phyloP scores from a whole-genome alignment of 2,113 vertebrate genomes.

The Leuciscus idus region DNA sequence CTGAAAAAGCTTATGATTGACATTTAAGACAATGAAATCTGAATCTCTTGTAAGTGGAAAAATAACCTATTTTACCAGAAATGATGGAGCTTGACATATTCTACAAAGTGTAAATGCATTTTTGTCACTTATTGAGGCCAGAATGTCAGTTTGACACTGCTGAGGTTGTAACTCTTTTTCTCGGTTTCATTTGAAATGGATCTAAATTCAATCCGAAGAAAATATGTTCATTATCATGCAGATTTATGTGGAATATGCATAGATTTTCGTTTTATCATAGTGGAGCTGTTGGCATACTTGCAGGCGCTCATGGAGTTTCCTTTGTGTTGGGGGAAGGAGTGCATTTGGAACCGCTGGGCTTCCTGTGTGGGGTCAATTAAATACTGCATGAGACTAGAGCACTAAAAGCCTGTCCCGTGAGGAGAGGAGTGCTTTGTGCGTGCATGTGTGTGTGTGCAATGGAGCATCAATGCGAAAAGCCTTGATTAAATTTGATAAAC shows the following conservation, averaged over 20 bases:
- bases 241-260: slow-evolving; percentile 6
- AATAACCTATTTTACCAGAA: not conserved
- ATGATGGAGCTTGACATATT: not conserved
- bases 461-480: slow-evolving; percentile 68
- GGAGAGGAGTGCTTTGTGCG: slow-evolving; percentile 74
- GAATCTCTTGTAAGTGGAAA: not conserved
- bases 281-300: slow-evolving; percentile 29
- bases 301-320: slow-evolving; percentile 38
- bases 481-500: slow-evolving; percentile 80
- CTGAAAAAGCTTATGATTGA: not conserved
- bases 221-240: not conserved
- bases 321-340: slow-evolving; percentile 65
- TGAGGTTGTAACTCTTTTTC: not conserved
- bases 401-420: slow-evolving; percentile 81
- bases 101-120: not conserved
- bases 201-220: not conserved
- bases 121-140: not conserved
- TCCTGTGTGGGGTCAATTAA: slow-evolving; percentile 83
- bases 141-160: not conserved
- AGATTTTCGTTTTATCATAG: slow-evolving; percentile 17
- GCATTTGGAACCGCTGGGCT: slow-evolving; percentile 78
- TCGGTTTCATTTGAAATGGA: not conserved
- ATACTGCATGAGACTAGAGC: slow-evolving; percentile 84
- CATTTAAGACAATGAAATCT: slow-evolving; percentile 33
- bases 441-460: slow-evolving; percentile 49